phyloP scores from a whole-genome alignment of 2,888 invertebrate species.

The Pardosa pseudoannulata region DNA sequence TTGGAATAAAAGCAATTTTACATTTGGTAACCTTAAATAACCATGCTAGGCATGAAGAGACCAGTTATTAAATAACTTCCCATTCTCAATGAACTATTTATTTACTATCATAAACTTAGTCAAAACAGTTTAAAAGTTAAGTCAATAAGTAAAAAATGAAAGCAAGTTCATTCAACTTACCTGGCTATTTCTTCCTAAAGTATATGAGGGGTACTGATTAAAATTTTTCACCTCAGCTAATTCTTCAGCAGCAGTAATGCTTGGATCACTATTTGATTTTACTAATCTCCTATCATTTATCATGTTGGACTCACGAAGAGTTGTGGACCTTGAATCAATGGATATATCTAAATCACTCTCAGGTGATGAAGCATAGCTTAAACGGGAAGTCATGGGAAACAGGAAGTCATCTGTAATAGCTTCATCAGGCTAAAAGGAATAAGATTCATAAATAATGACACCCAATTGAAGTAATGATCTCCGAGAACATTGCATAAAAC shows the following conservation, averaged over 20 bases:
- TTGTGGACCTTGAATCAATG: constrained; percentile 75
- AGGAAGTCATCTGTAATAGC: constrained; percentile 98
- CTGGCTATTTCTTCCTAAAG: constrained; percentile 56
- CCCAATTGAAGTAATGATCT: too few relatives aligned
- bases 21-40: too few relatives aligned
- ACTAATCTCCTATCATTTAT: constrained; percentile 77
- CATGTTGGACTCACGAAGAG: constrained; percentile 27
- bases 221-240: constrained; percentile 72
- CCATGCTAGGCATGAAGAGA: too few relatives aligned
- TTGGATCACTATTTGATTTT: constrained; percentile 94
- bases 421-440: constrained; percentile 95
- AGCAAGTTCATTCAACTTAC: too few relatives aligned
- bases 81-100: too few relatives aligned
- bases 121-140: too few relatives aligned
- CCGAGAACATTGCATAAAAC: too few relatives aligned
- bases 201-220: constrained; percentile 40
- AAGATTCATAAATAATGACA: too few relatives aligned
- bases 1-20: too few relatives aligned
- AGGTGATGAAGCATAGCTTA: constrained; percentile 96
- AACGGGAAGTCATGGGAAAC: constrained; percentile 94
- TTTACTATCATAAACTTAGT: too few relatives aligned
- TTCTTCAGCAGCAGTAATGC: constrained; percentile 94
- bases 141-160: too few relatives aligned
- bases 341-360: constrained; percentile 92
- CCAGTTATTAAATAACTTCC: too few relatives aligned